Evolutionary conservation across 2,888 invertebrate genomes (phyloP).

Genomic region (Acleris sparsana): DNA sequence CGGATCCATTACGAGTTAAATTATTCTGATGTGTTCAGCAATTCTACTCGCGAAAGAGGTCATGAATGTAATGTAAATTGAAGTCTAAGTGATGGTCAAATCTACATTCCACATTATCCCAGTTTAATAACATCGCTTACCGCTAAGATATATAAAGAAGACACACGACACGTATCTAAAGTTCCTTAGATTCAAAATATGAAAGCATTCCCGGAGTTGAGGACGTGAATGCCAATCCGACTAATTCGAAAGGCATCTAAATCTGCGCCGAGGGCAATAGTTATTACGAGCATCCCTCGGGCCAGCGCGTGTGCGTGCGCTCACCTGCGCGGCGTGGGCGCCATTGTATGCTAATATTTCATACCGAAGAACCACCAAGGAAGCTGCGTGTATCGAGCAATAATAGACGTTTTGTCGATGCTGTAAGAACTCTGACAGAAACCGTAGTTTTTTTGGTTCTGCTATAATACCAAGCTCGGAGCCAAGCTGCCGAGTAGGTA

Average conservation of each 20-base stretch:
- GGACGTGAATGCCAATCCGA: constrained; percentile 18
- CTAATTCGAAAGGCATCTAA: constrained; percentile 42
- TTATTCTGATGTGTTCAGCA: too few species aligned
- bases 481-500: constrained; percentile 11
- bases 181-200: neutral
- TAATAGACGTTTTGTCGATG: constrained; percentile 1
- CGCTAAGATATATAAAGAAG: too few species aligned
- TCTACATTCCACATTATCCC: too few species aligned
- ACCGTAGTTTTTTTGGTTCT: too few species aligned
- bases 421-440: too few species aligned
- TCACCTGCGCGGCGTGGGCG: constrained; percentile 75
- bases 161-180: too few species aligned
- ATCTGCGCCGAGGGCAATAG: constrained; percentile 44
- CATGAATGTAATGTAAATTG: too few species aligned
- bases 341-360: constrained; percentile 61
- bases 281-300: constrained; percentile 45
- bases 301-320: constrained; percentile 50
- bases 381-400: too few species aligned
- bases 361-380: constrained; percentile 14
- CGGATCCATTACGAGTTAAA: too few species aligned
- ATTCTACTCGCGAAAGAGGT: too few species aligned
- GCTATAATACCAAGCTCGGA: constrained; percentile 11
- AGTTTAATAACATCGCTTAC: too few species aligned
- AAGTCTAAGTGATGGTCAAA: too few species aligned
- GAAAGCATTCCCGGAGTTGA: neutral